Conservation (phyloP, 2,797 vertebrate species). For the Enteromius radiatus region DNA sequence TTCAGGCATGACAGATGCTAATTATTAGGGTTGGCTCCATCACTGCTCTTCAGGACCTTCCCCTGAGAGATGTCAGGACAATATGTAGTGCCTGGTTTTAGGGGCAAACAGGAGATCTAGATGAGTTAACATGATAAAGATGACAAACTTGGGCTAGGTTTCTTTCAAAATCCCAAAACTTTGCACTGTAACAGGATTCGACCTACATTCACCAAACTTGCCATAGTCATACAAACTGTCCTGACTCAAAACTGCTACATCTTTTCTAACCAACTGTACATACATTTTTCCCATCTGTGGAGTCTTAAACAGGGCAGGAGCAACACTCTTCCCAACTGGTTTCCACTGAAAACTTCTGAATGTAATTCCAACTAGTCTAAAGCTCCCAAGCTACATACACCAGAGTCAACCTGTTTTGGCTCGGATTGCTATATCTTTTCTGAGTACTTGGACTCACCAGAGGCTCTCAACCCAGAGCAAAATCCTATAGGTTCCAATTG, state of each 20-base stretch:
- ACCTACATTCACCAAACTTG: neutral
- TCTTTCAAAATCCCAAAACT: neutral
- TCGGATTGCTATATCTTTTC: neutral
- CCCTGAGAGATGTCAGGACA: neutral
- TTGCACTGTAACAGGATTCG: neutral
- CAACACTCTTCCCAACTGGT: neutral
- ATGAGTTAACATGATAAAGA: neutral
- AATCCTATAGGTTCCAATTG: neutral
- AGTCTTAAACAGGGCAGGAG: neutral
- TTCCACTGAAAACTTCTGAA: neutral
- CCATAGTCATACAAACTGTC: neutral
- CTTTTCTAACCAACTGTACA: neutral
- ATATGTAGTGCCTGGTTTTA: neutral
- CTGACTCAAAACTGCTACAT: neutral
- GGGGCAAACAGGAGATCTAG: neutral
- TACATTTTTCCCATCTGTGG: neutral
- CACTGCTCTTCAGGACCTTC: constrained; percentile 10
- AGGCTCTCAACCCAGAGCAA: neutral
- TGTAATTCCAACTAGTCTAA: neutral
- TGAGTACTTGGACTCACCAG: neutral
- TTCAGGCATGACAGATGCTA: constrained; percentile 22
- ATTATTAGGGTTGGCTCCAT: constrained; percentile 23
- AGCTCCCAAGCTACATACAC: neutral
- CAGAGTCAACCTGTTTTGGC: neutral
- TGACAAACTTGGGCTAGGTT: neutral